Evolutionary conservation across 2,888 invertebrate genomes (phyloP).

Genomic region (Protophormia terraenovae): DNA sequence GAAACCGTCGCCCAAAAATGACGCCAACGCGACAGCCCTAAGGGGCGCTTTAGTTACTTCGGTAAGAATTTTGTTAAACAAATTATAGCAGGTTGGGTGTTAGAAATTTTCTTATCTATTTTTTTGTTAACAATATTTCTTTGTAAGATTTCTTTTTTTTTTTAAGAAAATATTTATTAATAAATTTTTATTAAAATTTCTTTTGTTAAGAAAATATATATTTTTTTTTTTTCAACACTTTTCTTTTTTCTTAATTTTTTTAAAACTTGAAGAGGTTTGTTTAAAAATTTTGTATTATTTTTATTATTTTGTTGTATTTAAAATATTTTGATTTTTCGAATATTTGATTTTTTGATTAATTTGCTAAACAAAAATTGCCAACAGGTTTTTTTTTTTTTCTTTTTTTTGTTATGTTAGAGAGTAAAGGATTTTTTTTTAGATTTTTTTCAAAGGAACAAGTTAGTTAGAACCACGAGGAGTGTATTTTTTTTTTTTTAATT

Average conservation of each 20-base stretch:
- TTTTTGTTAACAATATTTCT: not conserved
- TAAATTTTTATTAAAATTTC: too few species aligned
- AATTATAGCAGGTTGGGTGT: conserved; percentile 43
- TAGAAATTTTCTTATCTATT: conserved; percentile 2
- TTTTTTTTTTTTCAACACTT: not conserved
- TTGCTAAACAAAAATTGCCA: conserved; percentile 46
- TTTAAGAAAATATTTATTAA: too few species aligned
- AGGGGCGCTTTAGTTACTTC: conserved; percentile 82
- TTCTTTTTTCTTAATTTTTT: not conserved
- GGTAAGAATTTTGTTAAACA: conserved; percentile 81
- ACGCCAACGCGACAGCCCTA: conserved; percentile 82
- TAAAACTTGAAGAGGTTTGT: not conserved
- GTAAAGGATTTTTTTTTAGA: conserved; percentile 1
- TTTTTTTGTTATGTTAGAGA: conserved; percentile 6
- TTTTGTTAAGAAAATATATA: too few species aligned
- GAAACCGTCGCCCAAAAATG: conserved; percentile 82
- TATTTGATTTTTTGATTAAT: not conserved
- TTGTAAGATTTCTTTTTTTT: too few species aligned
- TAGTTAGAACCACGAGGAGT: conserved; percentile 21
- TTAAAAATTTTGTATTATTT: not conserved
- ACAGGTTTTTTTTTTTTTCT: conserved; percentile 55
- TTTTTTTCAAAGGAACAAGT: conserved; percentile 44
- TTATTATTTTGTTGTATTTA: not conserved
- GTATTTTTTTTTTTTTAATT: conserved; percentile 16
- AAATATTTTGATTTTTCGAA: conserved; percentile 2